Percentiles rank a stretch among this genome's conserved stretches.
These are phyloP conservation scores for Drosophila melanogaster DNA, from an alignment of 1,140 invertebrate species.

Conservation along the genomic window Release_6_plus_ISO1_MT NT_033777.3:11023001-11023500, in stretches of 20 bases:
- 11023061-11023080: not conserved
- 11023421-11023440: conserved; percentile 71
- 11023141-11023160: conserved; percentile 20
- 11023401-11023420: conserved; percentile 80
- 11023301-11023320: conserved; percentile 82
- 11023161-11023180: conserved; percentile 26
- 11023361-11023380: not conserved
- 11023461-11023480: conserved; percentile 90
- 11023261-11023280: conserved; percentile 71
- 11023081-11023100: conserved; percentile 1
- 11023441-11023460: conserved; percentile 32
- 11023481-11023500: conserved; percentile 91
- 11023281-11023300: conserved; percentile 81
- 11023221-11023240: conserved; percentile 68
- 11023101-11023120: conserved; percentile 27
- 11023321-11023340: conserved; percentile 37
- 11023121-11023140: conserved; percentile 13
- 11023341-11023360: conserved; percentile 13
- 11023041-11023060: conserved; percentile 11
- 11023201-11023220: conserved; percentile 17
- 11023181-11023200: conserved; percentile 18
- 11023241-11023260: conserved; percentile 83
- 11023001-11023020: conserved; percentile 4
- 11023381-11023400: conserved; percentile 52
- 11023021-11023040: conserved; percentile 9